Evolutionary conservation across 1,140 invertebrate genomes (phyloP).

Genomic region (Drosophila pectinifera): DNA sequence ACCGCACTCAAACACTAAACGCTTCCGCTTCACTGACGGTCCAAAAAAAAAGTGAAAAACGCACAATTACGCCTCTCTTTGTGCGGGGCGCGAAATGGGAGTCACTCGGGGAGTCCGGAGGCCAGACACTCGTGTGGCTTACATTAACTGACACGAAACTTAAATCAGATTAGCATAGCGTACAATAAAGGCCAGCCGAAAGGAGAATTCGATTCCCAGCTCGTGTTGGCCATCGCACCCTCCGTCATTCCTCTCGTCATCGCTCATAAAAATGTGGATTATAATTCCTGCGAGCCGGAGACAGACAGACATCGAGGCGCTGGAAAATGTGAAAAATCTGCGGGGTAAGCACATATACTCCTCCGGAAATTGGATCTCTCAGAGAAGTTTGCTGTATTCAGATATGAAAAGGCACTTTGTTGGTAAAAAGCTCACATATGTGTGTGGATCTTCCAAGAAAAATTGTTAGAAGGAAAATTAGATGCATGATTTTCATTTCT

Average conservation of each 20-base stretch:
- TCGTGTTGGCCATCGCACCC: slow-evolving; percentile 13
- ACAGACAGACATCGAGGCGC: slow-evolving; percentile 22
- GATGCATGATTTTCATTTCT: neutral
- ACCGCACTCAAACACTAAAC: slow-evolving; percentile 37
- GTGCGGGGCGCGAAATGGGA: slow-evolving; percentile 22
- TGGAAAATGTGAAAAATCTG: slow-evolving; percentile 21
- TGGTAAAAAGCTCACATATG: neutral
- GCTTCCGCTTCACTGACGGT: slow-evolving; percentile 45
- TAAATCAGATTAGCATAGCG: slow-evolving; percentile 68
- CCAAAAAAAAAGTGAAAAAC: neutral
- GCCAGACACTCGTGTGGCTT: slow-evolving; percentile 31
- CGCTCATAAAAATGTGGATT: slow-evolving; percentile 48
- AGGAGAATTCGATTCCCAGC: slow-evolving; percentile 44
- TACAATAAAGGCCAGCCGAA: slow-evolving; percentile 50
- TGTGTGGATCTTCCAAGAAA: neutral
- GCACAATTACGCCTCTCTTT: slow-evolving; percentile 45
- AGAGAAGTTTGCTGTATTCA: neutral
- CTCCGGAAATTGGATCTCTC: slow-evolving; percentile 19
- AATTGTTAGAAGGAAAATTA: neutral
- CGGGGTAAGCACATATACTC: slow-evolving; percentile 19
- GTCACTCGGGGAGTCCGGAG: slow-evolving; percentile 1
- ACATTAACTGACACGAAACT: slow-evolving; percentile 58
- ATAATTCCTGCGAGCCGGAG: slow-evolving; percentile 17
- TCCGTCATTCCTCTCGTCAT: slow-evolving; percentile 1
- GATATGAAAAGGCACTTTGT: slow-evolving; percentile 22